phyloP scores from a whole-genome alignment of 2,888 invertebrate species.

The Drosophila kuntzei region DNA sequence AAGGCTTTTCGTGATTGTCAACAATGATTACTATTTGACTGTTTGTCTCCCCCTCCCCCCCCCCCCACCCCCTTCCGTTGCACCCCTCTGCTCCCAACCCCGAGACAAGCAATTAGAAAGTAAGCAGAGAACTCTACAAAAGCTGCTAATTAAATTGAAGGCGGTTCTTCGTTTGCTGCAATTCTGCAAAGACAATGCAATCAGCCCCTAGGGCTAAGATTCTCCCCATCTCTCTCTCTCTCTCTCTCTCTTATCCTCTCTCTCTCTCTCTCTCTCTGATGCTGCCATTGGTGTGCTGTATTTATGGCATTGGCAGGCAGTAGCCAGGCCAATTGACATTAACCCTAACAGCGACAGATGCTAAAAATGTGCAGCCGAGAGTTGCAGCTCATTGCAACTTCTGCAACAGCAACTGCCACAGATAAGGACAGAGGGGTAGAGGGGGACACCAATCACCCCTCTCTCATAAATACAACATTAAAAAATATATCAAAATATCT shows the following conservation, averaged over 20 bases:
- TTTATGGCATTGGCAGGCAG: constrained; percentile 70
- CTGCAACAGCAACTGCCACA: constrained; percentile 20
- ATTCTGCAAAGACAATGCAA: constrained; percentile 60
- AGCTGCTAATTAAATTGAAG: constrained; percentile 76
- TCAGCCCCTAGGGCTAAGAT: constrained; percentile 55
- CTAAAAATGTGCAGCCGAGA: constrained; percentile 67
- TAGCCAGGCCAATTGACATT: constrained; percentile 72
- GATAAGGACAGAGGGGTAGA: not conserved
- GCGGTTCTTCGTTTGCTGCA: constrained; percentile 40
- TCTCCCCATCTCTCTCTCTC: not conserved
- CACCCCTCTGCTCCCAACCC: not conserved
- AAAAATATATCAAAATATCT: too few species aligned
- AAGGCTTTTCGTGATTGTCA: constrained; percentile 77
- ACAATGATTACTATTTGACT: constrained; percentile 73
- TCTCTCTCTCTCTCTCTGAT: not conserved
- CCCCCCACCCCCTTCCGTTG: not conserved
- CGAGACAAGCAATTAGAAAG: constrained; percentile 55
- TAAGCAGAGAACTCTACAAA: constrained; percentile 36
- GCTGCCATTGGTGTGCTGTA: constrained; percentile 38
- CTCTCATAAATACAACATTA: too few species aligned
- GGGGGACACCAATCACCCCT: not conserved
- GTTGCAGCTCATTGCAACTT: constrained; percentile 48
- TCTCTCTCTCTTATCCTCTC: not conserved
- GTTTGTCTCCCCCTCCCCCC: constrained; percentile 10
- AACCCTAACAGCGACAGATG: constrained; percentile 77